Evolutionary conservation across 2,113 vertebrate genomes (phyloP).

Genomic region (Ophiodon elongatus): DNA sequence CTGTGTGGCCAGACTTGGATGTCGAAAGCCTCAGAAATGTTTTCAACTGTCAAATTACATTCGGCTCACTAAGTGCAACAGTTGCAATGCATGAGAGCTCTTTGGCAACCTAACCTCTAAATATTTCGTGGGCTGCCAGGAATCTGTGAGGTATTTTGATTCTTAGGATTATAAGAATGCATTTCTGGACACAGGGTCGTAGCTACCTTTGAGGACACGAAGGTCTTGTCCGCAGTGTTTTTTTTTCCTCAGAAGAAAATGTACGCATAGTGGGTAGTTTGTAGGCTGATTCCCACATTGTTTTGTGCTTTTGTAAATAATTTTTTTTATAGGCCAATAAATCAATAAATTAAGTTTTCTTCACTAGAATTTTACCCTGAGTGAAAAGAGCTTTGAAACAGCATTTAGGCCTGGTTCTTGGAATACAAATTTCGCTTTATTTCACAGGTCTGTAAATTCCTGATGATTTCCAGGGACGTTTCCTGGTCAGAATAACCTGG

Average conservation of each 20-base stretch:
- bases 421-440: constrained; percentile 1
- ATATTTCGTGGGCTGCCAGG: constrained; percentile 36
- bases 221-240: not conserved
- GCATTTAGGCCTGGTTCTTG: not conserved
- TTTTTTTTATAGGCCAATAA: not conserved
- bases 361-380: not conserved
- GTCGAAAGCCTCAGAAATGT: constrained; percentile 12
- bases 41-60: constrained; percentile 14
- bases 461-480: constrained; percentile 1
- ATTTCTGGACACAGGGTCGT: not conserved
- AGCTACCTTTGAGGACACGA: not conserved
- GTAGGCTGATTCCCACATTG: not conserved
- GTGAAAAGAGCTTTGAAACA: not conserved
- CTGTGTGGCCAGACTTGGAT: constrained; percentile 1
- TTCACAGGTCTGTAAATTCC: constrained; percentile 4
- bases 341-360: not conserved
- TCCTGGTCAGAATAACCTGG: not conserved
- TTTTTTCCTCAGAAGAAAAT: not conserved
- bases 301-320: not conserved
- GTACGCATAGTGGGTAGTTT: not conserved
- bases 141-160: constrained; percentile 40
- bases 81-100: constrained; percentile 31
- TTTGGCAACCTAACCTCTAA: constrained; percentile 7
- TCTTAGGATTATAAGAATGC: constrained; percentile 25
- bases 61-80: not conserved